These are phyloP conservation scores for Cheumatopsyche charites DNA, from an alignment of 1,140 invertebrate species.

Conservation along the genomic window DNA sequence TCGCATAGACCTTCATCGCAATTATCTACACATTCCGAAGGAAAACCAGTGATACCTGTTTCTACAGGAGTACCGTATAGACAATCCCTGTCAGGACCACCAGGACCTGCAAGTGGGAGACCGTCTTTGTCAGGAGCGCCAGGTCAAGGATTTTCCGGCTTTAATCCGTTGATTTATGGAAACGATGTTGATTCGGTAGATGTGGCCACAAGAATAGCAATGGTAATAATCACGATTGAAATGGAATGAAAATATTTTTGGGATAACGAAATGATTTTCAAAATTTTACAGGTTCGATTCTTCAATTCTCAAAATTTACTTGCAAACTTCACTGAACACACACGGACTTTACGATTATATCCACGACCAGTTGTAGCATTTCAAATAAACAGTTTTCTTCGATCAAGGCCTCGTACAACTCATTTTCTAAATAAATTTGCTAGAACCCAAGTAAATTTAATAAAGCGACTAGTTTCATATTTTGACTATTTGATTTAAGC, in stretches of 20 bases:
- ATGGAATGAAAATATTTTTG: neutral
- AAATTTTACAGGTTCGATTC: conserved; percentile 79
- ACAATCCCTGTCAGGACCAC: conserved; percentile 47
- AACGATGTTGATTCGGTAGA: conserved; percentile 98
- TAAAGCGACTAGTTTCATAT: neutral
- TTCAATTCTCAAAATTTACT: conserved; percentile 97
- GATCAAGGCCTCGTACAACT: conserved; percentile 87
- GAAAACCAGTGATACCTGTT: conserved; percentile 26
- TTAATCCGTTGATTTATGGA: conserved; percentile 92
- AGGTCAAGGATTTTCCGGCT: conserved; percentile 55
- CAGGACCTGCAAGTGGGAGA: conserved; percentile 48
- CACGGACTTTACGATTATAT: conserved; percentile 93
- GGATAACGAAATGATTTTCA: neutral
- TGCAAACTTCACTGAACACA: conserved; percentile 98
- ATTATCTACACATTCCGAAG: conserved; percentile 20
- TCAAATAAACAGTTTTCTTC: conserved; percentile 96
- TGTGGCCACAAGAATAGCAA: conserved; percentile 96
- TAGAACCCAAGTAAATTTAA: conserved; percentile 74
- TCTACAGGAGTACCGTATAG: conserved; percentile 34
- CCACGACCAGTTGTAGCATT: conserved; percentile 98
- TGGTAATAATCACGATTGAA: conserved; percentile 71
- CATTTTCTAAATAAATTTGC: conserved; percentile 92
- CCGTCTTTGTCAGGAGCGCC: conserved; percentile 52
- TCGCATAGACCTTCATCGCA: conserved; percentile 38
- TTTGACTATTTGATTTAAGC: neutral